Conservation (phyloP, 2,888 invertebrate species). For the Dolomedes plantarius region DNA sequence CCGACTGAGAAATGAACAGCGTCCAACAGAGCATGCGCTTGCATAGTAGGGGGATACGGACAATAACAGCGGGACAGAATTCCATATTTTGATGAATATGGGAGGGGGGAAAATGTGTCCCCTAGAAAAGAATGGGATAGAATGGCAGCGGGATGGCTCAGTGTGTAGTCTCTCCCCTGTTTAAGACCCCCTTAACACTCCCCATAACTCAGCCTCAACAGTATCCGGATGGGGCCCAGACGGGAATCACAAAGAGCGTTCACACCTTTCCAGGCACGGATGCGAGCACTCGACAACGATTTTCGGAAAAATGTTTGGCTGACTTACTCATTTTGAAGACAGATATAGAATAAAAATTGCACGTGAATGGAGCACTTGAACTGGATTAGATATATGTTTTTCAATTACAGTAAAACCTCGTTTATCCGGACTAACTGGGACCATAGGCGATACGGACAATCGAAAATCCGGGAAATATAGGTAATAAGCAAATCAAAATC, state of each 20-base stretch:
- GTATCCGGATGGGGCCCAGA: slow-evolving; percentile 8
- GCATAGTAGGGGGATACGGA: not conserved
- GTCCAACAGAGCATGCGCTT: not conserved
- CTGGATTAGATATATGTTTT: too few relatives aligned
- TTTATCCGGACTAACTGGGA: too few relatives aligned
- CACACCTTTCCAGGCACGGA: slow-evolving; percentile 8
- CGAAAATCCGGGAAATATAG: too few relatives aligned
- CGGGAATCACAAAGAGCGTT: not conserved
- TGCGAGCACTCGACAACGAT: not conserved
- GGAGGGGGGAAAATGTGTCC: slow-evolving; percentile 15
- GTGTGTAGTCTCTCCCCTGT: not conserved
- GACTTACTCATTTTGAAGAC: too few relatives aligned
- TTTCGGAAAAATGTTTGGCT: not conserved
- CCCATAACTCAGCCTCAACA: not conserved
- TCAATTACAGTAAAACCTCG: too few relatives aligned
- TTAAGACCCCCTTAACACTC: not conserved
- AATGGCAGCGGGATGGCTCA: slow-evolving; percentile 14
- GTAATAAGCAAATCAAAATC: too few relatives aligned
- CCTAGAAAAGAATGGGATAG: slow-evolving; percentile 20
- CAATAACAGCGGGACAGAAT: not conserved
- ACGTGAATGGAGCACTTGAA: too few relatives aligned
- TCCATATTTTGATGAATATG: slow-evolving; percentile 13
- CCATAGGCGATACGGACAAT: too few relatives aligned
- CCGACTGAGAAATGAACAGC: slow-evolving; percentile 33
- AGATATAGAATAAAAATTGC: too few relatives aligned